phyloP scores from a whole-genome alignment of 2,888 invertebrate genomes.

The Dorcus hopei region DNA sequence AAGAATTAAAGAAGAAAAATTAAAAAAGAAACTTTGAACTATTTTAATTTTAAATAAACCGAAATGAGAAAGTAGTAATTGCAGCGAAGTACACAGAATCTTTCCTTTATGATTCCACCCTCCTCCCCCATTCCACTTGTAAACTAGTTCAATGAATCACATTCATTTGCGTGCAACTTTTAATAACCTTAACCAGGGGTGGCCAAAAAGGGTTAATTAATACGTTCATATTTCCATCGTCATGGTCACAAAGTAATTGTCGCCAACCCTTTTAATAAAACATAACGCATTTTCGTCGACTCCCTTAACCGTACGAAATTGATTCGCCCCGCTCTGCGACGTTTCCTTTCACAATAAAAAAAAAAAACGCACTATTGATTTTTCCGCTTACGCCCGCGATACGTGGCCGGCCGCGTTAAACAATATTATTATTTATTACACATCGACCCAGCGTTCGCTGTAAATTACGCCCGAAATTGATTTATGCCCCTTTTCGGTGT shows the following conservation, averaged over 20 bases:
- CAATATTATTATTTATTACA: too few species aligned
- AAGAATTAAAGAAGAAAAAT: too few species aligned
- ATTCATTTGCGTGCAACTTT: conserved; percentile 30
- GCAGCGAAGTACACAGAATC: too few species aligned
- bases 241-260: conserved; percentile 46
- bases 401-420: too few species aligned
- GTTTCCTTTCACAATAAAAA: conserved; percentile 15
- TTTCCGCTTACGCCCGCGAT: too few species aligned
- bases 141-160: conserved; percentile 24
- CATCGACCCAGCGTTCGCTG: too few species aligned
- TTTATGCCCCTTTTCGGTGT: too few species aligned
- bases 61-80: too few species aligned
- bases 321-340: conserved; percentile 25
- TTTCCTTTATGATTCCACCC: not conserved
- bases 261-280: conserved; percentile 36
- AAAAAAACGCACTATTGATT: too few species aligned
- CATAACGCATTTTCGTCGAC: conserved; percentile 23
- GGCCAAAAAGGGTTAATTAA: conserved; percentile 46
- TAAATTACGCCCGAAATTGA: too few species aligned
- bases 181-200: conserved; percentile 30
- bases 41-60: too few species aligned
- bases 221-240: conserved; percentile 43
- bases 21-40: too few species aligned
- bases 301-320: conserved; percentile 26
- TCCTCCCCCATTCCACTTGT: not conserved